Evolutionary conservation across 2,113 vertebrate genomes (phyloP).

Genomic region (Ictalurus furcatus): DNA sequence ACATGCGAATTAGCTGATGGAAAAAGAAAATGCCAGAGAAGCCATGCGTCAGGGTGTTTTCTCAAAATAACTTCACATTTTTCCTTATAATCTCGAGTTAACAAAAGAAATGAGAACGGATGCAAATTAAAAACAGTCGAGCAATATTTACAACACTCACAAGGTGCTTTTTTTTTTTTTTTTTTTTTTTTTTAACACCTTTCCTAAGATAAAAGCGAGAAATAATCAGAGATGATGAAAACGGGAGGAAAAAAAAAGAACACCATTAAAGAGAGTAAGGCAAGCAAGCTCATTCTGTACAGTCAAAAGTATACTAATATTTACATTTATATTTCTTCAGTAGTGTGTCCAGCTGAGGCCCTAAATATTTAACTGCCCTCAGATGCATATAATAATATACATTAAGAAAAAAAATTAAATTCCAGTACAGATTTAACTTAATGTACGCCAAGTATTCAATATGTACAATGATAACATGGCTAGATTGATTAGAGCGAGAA

Average conservation of each 20-base stretch:
- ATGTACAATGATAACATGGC: not conserved
- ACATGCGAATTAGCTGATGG: not conserved
- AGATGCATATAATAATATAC: not conserved
- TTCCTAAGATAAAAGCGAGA: conserved; percentile 13
- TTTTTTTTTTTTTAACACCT: conserved; percentile 17
- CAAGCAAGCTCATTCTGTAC: conserved; percentile 71
- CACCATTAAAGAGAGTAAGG: conserved; percentile 64
- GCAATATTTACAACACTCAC: conserved; percentile 1
- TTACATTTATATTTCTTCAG: conserved; percentile 59
- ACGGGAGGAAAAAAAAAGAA: not conserved
- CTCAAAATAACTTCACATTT: not conserved
- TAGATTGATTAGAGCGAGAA: not conserved
- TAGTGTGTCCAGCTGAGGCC: not conserved
- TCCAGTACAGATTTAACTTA: not conserved
- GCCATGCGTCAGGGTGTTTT: not conserved
- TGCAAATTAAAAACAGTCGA: conserved; percentile 29
- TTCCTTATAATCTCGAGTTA: too few relatives aligned
- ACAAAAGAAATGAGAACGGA: conserved; percentile 4
- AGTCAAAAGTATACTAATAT: conserved; percentile 65
- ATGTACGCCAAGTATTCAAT: not conserved
- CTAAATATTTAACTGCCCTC: not conserved
- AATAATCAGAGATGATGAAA: conserved; percentile 41
- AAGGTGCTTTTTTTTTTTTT: conserved; percentile 21
- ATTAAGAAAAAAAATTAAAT: not conserved
- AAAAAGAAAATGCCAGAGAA: not conserved